Percentiles rank a stretch among this genome's conserved stretches.
Conservation (phyloP, 2,797 vertebrate species). For the Parotocinclus haroldoi region DNA sequence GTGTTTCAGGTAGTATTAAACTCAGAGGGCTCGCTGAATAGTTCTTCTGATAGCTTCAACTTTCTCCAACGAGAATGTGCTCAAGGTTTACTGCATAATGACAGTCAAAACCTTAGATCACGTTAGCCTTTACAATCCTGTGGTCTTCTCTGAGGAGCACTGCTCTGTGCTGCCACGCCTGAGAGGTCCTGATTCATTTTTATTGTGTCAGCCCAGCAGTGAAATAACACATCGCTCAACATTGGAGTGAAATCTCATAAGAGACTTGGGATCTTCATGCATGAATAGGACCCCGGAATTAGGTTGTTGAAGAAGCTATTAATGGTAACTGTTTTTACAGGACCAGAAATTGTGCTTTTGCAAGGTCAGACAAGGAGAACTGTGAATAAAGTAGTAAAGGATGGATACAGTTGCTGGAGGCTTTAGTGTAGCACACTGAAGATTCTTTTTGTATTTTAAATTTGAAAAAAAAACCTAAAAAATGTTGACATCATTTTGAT, state of each 20-base stretch:
- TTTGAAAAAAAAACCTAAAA: too few relatives aligned
- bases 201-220: constrained; percentile 15
- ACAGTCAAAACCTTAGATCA: background rate
- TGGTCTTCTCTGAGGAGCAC: constrained; percentile 3
- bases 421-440: too few relatives aligned
- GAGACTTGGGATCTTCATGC: constrained; percentile 14
- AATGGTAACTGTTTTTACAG: constrained; percentile 17
- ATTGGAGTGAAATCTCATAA: constrained; percentile 9
- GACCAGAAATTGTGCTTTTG: constrained; percentile 1
- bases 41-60: background rate
- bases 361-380: too few relatives aligned
- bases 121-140: background rate
- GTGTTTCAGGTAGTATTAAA: too few relatives aligned
- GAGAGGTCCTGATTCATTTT: constrained; percentile 25
- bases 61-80: background rate
- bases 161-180: constrained; percentile 7
- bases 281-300: constrained; percentile 11
- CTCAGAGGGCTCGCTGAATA: background rate
- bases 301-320: constrained; percentile 21
- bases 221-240: constrained; percentile 12
- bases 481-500: too few relatives aligned
- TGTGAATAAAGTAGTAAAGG: too few relatives aligned
- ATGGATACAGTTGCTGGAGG: too few relatives aligned
- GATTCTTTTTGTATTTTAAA: too few relatives aligned
- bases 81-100: background rate